Evolutionary conservation across 2,888 invertebrate species (phyloP), one percentile per base, ranked within the genome.

Genomic region (Osedax fenrisi): DNA sequence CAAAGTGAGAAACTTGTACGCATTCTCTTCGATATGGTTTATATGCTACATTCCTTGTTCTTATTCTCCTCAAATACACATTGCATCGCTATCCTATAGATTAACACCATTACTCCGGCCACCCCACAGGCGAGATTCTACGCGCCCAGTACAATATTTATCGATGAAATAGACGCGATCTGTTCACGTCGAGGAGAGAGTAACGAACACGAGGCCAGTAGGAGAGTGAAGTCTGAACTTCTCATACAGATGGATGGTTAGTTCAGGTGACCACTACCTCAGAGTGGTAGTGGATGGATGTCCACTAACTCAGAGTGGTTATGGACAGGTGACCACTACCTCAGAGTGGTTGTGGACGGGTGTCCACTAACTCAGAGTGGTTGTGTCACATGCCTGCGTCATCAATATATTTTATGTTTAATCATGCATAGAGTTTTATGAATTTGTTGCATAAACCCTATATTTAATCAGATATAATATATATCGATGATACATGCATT

Each of bases 161-260:
- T 98, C 76, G 97, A 97, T 97, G 97, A 98, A 88, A 97, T 98
- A 77, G 97, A 98, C 87, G 94, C 96, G 26, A 86, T 97, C 77
- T 96, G 96, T 84, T 94, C 94, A 22, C 89, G 92, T 78, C 88
- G 96, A 84, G 97, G 97, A 75, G 91, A 92, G 0, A 94, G 94
- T 84, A 91, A 92, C 21, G 98, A 98, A 85, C 97, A 98, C 84
- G 97, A 98, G 86, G 96, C 97, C 2, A 94, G 94, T 78, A 87
- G 96, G 56, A 88, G 97, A 79, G 95, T 97, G 74, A 98, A 98
- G 86, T 94, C 95, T 0, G 97, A 98, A 86, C 88, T 98, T 76
- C 88, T 98, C 23, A 93, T 96, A 79, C 97, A 98, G 87, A 97
- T 98, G 96, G 97, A 98, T 86, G 97, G 97, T 78, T 23, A 13